A percentile compares a stretch with the other conserved stretches of the same genome.
Evolutionary conservation across 1,140 invertebrate species (phyloP).

Genomic region (Micrasema longulum): DNA sequence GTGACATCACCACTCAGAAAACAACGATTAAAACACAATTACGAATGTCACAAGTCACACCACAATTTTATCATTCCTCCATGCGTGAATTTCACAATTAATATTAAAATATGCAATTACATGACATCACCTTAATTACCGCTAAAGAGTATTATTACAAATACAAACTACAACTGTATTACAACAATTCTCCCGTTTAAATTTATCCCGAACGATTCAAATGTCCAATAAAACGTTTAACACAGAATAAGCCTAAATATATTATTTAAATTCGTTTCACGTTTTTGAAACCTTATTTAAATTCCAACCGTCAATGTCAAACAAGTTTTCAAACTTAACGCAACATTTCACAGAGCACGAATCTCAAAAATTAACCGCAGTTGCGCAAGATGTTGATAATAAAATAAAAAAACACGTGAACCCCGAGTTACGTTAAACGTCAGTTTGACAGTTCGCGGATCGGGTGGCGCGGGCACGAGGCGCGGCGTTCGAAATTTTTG

Average conservation of each 20-base stretch:
- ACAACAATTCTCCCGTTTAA: too few species aligned
- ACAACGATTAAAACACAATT: too few species aligned
- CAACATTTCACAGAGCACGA: slow-evolving; percentile 29
- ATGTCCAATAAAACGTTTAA: too few species aligned
- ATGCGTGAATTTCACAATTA: neutral
- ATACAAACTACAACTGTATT: too few species aligned
- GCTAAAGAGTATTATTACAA: too few species aligned
- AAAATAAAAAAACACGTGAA: slow-evolving; percentile 1
- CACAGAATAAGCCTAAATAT: slow-evolving; percentile 10
- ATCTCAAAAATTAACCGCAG: neutral
- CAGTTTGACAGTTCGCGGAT: neutral
- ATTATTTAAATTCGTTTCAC: slow-evolving; percentile 18
- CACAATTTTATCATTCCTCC: neutral
- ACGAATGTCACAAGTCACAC: too few species aligned
- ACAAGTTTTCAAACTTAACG: slow-evolving; percentile 28
- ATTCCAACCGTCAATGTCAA: slow-evolving; percentile 33
- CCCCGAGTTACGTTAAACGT: slow-evolving; percentile 2
- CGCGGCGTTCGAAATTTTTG: neutral
- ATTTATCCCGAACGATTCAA: too few species aligned
- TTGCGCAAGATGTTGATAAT: neutral
- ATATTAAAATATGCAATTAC: neutral
- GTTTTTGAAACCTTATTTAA: slow-evolving; percentile 13
- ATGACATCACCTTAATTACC: too few species aligned
- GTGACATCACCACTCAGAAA: slow-evolving; percentile 6
- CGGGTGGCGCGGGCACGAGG: neutral